Conservation (phyloP, 53 echinoderm and acorn worm genomes). For the Holothuria scabra region DNA sequence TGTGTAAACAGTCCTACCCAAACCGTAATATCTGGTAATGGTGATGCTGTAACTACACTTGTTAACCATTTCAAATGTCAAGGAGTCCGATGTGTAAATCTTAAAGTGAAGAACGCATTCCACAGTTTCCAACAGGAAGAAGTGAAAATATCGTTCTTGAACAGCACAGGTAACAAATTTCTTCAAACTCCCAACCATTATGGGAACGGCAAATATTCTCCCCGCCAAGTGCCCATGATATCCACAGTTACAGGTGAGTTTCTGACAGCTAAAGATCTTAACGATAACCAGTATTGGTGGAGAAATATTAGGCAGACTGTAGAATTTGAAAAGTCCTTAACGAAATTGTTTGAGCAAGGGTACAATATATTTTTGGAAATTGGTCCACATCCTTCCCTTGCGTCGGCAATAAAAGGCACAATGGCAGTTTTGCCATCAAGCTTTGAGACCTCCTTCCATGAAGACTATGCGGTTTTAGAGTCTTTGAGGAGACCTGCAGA, state of each 20-base stretch:
- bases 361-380: slow-evolving; percentile 57
- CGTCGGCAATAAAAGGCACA: slow-evolving; percentile 50
- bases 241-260: slow-evolving; percentile 25
- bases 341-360: slow-evolving; percentile 37
- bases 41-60: slow-evolving; percentile 15
- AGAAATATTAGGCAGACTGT: slow-evolving; percentile 61
- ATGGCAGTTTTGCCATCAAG: background rate
- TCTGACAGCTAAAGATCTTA: slow-evolving; percentile 36
- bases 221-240: background rate
- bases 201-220: background rate
- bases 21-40: slow-evolving; percentile 57
- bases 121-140: slow-evolving; percentile 62
- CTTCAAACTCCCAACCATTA: background rate
- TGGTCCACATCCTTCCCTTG: slow-evolving; percentile 57
- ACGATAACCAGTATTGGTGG: slow-evolving; percentile 58
- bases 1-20: slow-evolving; percentile 58
- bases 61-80: slow-evolving; percentile 16
- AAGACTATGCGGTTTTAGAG: slow-evolving; percentile 23
- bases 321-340: slow-evolving; percentile 37
- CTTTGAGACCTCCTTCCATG: slow-evolving; percentile 9
- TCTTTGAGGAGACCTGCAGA: slow-evolving; percentile 58
- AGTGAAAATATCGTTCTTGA: slow-evolving; percentile 29
- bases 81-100: slow-evolving; percentile 18
- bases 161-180: slow-evolving; percentile 3
- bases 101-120: slow-evolving; percentile 64